A percentile compares a stretch with the other conserved stretches of the same genome.
phyloP scores from a whole-genome alignment of 2,797 vertebrate genomes.

The Notamacropus eugenii region DNA sequence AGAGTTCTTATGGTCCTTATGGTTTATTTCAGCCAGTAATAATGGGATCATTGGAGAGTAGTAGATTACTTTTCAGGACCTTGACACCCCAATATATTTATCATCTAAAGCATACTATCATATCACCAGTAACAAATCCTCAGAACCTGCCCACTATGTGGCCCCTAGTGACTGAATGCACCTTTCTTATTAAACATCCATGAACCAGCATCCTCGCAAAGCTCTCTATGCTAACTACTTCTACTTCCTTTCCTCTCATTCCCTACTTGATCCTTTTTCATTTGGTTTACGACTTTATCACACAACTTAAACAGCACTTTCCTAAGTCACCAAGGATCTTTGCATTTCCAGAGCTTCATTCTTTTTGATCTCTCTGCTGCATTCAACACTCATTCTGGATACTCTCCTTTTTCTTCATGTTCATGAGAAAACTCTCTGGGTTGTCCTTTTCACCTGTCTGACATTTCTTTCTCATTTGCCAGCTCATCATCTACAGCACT shows the following conservation, averaged over 20 bases:
- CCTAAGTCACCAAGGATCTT: neutral
- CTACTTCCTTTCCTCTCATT: neutral
- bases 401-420: too few species aligned
- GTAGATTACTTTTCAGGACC: slow-evolving; percentile 54
- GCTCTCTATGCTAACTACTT: neutral
- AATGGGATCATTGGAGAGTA: slow-evolving; percentile 51
- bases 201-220: neutral
- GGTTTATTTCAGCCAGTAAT: slow-evolving; percentile 11
- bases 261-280: neutral
- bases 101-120: slow-evolving; percentile 48
- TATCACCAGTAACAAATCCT: slow-evolving; percentile 71
- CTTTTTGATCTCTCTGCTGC: too few species aligned
- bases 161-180: neutral
- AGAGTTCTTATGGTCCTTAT: neutral
- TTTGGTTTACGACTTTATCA: neutral
- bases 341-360: neutral
- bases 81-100: slow-evolving; percentile 59
- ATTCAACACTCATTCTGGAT: too few species aligned
- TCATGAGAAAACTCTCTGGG: too few species aligned
- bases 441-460: too few species aligned
- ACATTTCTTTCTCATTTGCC: too few species aligned
- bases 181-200: neutral
- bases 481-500: too few species aligned
- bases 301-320: neutral
- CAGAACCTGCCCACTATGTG: slow-evolving; percentile 45